Percentiles rank a stretch among this genome's conserved stretches.
These are phyloP conservation scores for Onychostoma macrolepis DNA, from an alignment of 2,113 vertebrate species.

Conservation along the genomic window DNA sequence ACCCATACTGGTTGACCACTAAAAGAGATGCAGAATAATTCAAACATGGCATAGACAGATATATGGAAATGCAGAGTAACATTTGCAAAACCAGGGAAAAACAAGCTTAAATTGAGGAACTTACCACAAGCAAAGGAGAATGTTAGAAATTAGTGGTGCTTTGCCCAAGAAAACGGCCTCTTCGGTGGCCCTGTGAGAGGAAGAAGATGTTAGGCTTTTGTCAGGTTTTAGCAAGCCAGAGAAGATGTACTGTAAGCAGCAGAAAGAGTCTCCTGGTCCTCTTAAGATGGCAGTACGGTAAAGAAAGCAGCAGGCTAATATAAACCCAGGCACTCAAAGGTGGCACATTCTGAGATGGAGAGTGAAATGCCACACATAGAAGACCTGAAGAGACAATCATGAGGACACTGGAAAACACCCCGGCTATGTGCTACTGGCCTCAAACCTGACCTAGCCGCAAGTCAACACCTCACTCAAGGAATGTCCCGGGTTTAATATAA, in stretches of 20 bases:
- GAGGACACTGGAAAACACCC: conserved; percentile 51
- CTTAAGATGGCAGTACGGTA: not conserved
- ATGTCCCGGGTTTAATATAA: not conserved
- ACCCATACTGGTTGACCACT: not conserved
- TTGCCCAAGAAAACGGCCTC: conserved; percentile 40
- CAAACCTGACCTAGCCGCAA: conserved; percentile 11
- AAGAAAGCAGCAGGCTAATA: conserved; percentile 55
- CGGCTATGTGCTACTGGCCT: not conserved
- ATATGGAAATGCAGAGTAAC: not conserved
- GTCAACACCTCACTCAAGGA: conserved; percentile 45
- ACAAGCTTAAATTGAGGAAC: conserved; percentile 22
- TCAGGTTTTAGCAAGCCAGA: conserved; percentile 39
- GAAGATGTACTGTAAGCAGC: conserved; percentile 3
- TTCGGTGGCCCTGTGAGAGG: conserved; percentile 55
- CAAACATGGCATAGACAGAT: not conserved
- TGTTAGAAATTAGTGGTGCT: conserved; percentile 49
- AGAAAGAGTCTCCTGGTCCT: conserved; percentile 9
- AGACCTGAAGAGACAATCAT: conserved; percentile 55
- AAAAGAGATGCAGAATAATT: not conserved
- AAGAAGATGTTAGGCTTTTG: conserved; percentile 35
- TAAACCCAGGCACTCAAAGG: conserved; percentile 58
- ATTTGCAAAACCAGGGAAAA: not conserved
- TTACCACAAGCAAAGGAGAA: conserved; percentile 56
- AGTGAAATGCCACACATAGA: conserved; percentile 72
- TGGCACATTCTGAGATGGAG: conserved; percentile 70